Base-by-base conservation (phyloP, 2,888 invertebrate species). In the Caprella mutica region DNA sequence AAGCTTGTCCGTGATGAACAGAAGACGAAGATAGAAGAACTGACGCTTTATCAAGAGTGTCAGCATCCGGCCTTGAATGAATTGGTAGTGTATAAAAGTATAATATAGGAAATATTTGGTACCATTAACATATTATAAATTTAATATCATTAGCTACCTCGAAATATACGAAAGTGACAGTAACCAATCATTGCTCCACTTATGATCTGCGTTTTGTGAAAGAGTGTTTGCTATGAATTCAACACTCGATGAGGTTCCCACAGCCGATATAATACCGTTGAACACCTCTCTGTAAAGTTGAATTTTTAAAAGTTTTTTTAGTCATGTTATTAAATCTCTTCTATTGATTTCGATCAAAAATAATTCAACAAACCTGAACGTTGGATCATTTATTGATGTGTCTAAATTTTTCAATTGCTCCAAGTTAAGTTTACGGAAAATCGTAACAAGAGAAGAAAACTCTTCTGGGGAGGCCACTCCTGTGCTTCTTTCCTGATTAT, bases 181-280 rank as follows among this genome's bases (percentile, higher is more conserved):
- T 17, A 65, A 55, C 65, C 65, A 65, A 1, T 61, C 56, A 44
- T 56, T 56, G 39, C 44, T 39, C 3, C n/a, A 12, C 12, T 39
- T 23, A 21, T 43, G 17, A 4, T 44, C 38, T 4, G 23, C 9
- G 1, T 17, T 24, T 17, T 52, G 30, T 2, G 52, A 33, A 33
- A 65, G 53, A n/a, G 57, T 48, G 19, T 65, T 56, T 21, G 38
- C 46, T 58, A 62, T 65, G 27, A 65, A 56, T 4, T 44, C 48
- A 33, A 65, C 54, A 12, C 59, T 56, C 19, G 51, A 57, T 2
- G 62, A 51, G 2, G 65, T 62, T 2, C 59, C 61, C 21, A 62
- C 62, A 57, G 59, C 58, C 6, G 59, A 56, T n/a, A 65, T 46
- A 19, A 62, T 62, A 29, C 62, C 65, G 17, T 59, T 46, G 30